phyloP scores from a whole-genome alignment of 2,113 vertebrate genomes.

The Enhydra lutris region DNA sequence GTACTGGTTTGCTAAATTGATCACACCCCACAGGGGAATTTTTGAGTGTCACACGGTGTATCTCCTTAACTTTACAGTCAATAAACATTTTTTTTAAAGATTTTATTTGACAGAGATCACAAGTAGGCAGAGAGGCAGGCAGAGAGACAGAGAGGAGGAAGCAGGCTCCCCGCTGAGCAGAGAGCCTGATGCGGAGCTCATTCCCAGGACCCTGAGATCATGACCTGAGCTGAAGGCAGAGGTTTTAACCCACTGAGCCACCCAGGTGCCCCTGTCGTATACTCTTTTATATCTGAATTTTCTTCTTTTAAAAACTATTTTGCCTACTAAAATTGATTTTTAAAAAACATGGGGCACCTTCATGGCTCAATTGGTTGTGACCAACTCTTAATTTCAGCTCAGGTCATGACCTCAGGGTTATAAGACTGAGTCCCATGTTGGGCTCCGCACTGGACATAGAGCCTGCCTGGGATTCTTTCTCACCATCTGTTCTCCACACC shows the following conservation, averaged over 20 bases:
- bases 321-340: background rate
- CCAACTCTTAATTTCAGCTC: background rate
- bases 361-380: background rate
- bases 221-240: too few relatives aligned
- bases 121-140: too few relatives aligned
- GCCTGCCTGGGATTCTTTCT: background rate
- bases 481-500: background rate
- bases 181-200: rapidly evolving
- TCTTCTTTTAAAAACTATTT: background rate
- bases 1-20: background rate
- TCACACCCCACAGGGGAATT: background rate
- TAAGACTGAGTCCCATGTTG: background rate
- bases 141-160: too few relatives aligned
- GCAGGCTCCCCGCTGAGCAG: too few relatives aligned
- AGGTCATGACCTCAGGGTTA: background rate
- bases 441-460: background rate
- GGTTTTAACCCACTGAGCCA: too few relatives aligned
- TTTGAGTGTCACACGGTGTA: background rate
- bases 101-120: too few relatives aligned
- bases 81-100: background rate
- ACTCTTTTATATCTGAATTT: background rate
- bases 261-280: background rate
- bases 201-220: too few relatives aligned
- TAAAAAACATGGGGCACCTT: background rate
- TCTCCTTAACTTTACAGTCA: background rate